These are phyloP conservation scores for Pogona vitticeps DNA, from an alignment of 2,113 vertebrate genomes.

Conservation along the genomic window DNA sequence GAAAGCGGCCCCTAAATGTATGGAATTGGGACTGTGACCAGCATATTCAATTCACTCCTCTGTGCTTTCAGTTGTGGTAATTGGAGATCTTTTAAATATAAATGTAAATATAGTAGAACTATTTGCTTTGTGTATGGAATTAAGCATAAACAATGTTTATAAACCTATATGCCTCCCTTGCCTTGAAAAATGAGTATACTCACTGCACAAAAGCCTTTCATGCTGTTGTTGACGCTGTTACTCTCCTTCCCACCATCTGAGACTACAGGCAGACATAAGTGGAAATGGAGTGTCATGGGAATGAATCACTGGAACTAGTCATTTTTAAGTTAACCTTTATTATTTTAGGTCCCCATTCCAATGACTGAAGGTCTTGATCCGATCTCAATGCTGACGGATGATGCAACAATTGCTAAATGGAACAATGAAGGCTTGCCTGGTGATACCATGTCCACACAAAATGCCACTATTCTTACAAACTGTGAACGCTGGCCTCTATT, in stretches of 20 bases:
- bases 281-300: conserved; percentile 13
- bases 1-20: neutral
- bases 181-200: neutral
- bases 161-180: neutral
- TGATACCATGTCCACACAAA: conserved; percentile 78
- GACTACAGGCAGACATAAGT: conserved; percentile 8
- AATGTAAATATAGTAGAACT: neutral
- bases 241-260: neutral
- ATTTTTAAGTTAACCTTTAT: conserved; percentile 56
- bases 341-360: conserved; percentile 72
- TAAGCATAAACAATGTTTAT: neutral
- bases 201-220: neutral
- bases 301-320: conserved; percentile 19
- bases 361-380: conserved; percentile 79
- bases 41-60: neutral
- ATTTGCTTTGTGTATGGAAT: neutral
- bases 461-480: conserved; percentile 75
- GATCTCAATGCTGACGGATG: conserved; percentile 74
- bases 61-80: neutral
- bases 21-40: neutral
- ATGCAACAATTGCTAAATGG: conserved; percentile 77
- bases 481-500: conserved; percentile 80
- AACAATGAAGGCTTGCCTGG: conserved; percentile 80
- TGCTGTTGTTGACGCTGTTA: neutral
- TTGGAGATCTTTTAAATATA: neutral